These are phyloP conservation scores for Protobothrops flavoviridis DNA, from an alignment of 2,113 vertebrate species.

Conservation along the genomic window DNA sequence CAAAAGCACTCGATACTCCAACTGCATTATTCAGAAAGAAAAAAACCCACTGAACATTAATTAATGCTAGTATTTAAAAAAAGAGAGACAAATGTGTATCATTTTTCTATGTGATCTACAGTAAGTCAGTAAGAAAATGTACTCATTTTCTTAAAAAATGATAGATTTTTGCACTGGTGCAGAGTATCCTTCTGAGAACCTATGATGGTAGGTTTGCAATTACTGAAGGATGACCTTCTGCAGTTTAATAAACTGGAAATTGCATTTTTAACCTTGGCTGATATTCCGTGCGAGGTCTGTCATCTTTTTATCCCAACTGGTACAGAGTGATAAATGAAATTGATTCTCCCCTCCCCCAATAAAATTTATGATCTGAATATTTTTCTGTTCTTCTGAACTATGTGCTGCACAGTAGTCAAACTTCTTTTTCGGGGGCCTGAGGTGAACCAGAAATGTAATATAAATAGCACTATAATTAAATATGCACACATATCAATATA, in stretches of 20 bases:
- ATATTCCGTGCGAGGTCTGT: conserved; percentile 48
- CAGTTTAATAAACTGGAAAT: conserved; percentile 64
- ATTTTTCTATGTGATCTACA: background rate
- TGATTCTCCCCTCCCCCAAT: conserved; percentile 21
- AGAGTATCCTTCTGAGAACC: conserved; percentile 31
- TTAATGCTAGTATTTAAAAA: conserved; percentile 1
- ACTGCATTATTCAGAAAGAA: background rate
- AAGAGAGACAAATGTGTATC: background rate
- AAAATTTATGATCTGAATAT: conserved; percentile 45
- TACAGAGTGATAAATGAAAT: conserved; percentile 48
- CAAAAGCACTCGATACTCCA: background rate
- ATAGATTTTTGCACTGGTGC: conserved; percentile 3
- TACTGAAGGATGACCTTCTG: conserved; percentile 56
- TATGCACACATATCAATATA: background rate
- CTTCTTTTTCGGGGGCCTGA: conserved; percentile 20
- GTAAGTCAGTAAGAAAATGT: conserved; percentile 8
- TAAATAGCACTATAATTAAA: conserved; percentile 38
- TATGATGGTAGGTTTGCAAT: conserved; percentile 48
- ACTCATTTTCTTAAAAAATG: conserved; percentile 24
- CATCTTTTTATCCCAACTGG: conserved; percentile 44
- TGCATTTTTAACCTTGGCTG: conserved; percentile 65
- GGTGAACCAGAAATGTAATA: conserved; percentile 33
- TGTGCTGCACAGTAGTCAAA: conserved; percentile 14
- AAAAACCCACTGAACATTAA: background rate
- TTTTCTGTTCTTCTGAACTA: conserved; percentile 30